These are phyloP conservation scores for Anastatus disparis DNA, from an alignment of 1,140 invertebrate genomes.

Conservation along the genomic window DNA sequence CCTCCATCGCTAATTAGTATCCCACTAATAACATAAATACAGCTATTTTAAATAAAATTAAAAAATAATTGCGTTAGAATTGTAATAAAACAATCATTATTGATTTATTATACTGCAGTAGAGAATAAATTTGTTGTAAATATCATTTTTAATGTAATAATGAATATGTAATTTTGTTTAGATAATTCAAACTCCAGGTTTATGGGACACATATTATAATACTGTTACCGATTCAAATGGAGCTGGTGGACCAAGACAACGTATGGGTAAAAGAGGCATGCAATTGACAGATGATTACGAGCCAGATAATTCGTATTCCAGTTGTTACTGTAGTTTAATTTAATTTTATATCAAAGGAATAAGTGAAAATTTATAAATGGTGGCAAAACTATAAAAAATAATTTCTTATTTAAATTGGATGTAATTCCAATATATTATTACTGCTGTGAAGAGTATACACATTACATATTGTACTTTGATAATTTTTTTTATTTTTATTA, in stretches of 20 bases:
- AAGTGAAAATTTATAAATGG: too few species aligned
- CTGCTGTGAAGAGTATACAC: too few species aligned
- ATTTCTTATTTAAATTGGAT: too few species aligned
- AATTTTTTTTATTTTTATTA: too few species aligned
- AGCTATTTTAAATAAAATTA: background rate
- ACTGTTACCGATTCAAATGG: slow-evolving; percentile 30
- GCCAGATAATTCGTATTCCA: slow-evolving; percentile 46
- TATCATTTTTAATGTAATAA: too few species aligned
- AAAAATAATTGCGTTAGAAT: background rate
- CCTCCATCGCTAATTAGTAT: background rate
- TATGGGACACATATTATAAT: slow-evolving; percentile 66
- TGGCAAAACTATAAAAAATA: too few species aligned
- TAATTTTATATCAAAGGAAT: slow-evolving; percentile 9
- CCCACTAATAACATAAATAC: too few species aligned
- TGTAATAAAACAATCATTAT: background rate
- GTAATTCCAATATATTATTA: too few species aligned
- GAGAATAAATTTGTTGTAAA: background rate
- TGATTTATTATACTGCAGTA: background rate
- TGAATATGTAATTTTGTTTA: slow-evolving; percentile 49
- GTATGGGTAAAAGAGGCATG: slow-evolving; percentile 55
- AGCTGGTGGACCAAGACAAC: slow-evolving; percentile 50
- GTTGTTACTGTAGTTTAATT: slow-evolving; percentile 53
- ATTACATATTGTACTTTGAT: too few species aligned
- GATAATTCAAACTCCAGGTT: slow-evolving; percentile 73
- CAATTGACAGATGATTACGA: slow-evolving; percentile 52